Base-by-base conservation (phyloP, 2,113 vertebrate genomes). In the Lates calcarifer region DNA sequence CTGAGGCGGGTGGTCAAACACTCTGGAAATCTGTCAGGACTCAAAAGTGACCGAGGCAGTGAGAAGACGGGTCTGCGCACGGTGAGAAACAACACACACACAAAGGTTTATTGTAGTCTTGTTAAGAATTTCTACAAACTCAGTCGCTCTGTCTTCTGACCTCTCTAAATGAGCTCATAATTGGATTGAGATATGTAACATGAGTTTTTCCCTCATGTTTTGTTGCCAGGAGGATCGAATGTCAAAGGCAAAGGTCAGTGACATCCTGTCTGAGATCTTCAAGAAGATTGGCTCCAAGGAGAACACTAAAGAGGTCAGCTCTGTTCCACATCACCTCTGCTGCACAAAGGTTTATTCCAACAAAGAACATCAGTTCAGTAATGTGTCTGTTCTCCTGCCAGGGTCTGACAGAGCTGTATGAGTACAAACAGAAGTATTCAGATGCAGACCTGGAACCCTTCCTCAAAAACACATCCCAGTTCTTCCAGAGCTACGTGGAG, bases 281-380 rank as follows among this genome's bases (percentile, higher is more conserved):
- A 99, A 99, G 94, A 99, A 99, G 94, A 99, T 99, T 62, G 98
- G 98, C 43, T 99, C 98, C 77, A 99, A 99, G 93, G 98, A 99
- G 88, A 99, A 99, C 83, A 99, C 98, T 14, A 98, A 99, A 89
- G 98, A 99, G 97, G 98, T 94, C 2, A 3, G 82, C 20, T 8
- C 33, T n/a, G n/a, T n/a, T n/a, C n/a, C n/a, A n/a, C n/a, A n/a
- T n/a, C n/a, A n/a, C n/a, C n/a, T n/a, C n/a, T n/a, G n/a, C n/a
- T n/a, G n/a, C n/a, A n/a, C n/a, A 37, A 37, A 8, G 5, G 17
- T 20, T 47, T n/a, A 6, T 37, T 29, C 2, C 9, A 18, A 45
- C 2, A 28, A 26, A 29, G 3, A 3, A 5, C 5, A 12, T 56
- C 15, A 31, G 55, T 41, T 55, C 2, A 61, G 9, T 56, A 57